These are phyloP conservation scores for Cotesia chilonis DNA, from an alignment of 1,140 invertebrate genomes.

Conservation along the genomic window DNA sequence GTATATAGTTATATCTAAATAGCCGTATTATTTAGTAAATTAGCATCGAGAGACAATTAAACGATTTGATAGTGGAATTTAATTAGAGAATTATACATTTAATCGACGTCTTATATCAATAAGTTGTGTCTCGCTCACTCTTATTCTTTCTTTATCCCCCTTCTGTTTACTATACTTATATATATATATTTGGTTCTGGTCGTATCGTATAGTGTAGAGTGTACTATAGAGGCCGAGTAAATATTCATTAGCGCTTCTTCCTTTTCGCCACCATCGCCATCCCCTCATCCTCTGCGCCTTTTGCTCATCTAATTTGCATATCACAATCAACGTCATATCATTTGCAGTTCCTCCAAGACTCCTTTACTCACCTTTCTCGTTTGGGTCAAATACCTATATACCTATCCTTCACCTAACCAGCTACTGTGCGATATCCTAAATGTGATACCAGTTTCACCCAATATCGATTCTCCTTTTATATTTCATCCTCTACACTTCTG, in stretches of 20 bases:
- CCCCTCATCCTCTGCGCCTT: background rate
- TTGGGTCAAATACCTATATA: constrained; percentile 6
- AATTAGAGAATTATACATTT: constrained; percentile 65
- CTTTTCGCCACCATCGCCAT: constrained; percentile 24
- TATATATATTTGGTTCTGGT: too few relatives aligned
- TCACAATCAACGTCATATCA: constrained; percentile 60
- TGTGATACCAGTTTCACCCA: too few relatives aligned
- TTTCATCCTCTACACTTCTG: too few relatives aligned
- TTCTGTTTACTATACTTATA: too few relatives aligned
- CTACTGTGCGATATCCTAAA: too few relatives aligned
- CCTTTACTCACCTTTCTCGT: constrained; percentile 9
- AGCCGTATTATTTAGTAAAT: constrained; percentile 32
- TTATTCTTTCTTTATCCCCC: too few relatives aligned
- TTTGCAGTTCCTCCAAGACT: constrained; percentile 42
- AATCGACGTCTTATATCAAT: constrained; percentile 55
- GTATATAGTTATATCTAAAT: constrained; percentile 2
- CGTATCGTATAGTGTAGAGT: too few relatives aligned
- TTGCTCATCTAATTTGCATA: constrained; percentile 52
- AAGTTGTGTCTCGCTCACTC: constrained; percentile 42
- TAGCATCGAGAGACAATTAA: constrained; percentile 57
- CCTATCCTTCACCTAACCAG: too few relatives aligned
- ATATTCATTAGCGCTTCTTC: constrained; percentile 58
- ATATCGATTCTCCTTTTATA: too few relatives aligned
- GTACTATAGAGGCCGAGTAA: constrained; percentile 45
- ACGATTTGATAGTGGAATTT: constrained; percentile 56